Evolutionary conservation across 2,888 invertebrate species (phyloP).

Genomic region (Drosophila fulvimacula): DNA sequence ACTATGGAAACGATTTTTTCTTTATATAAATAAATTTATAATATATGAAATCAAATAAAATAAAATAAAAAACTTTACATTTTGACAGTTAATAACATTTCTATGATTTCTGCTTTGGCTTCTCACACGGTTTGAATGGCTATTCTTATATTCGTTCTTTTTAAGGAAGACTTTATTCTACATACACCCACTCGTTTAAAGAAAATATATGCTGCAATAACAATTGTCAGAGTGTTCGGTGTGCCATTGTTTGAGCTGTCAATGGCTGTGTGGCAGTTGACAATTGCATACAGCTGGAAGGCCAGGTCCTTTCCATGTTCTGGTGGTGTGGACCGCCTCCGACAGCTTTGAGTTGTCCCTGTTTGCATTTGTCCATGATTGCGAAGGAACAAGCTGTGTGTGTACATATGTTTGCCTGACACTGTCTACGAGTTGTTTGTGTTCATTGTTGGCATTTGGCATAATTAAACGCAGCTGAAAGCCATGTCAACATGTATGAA

Average conservation of each 20-base stretch:
- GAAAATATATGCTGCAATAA: conserved; percentile 66
- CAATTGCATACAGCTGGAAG: conserved; percentile 61
- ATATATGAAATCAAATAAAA: not conserved
- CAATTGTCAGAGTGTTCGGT: conserved; percentile 64
- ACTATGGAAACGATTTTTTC: not conserved
- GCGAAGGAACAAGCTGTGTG: conserved; percentile 42
- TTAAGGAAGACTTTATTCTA: not conserved
- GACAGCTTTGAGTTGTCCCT: conserved; percentile 18
- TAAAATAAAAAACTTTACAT: no score
- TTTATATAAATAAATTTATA: not conserved
- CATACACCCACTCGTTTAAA: conserved; percentile 37
- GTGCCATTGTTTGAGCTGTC: conserved; percentile 65
- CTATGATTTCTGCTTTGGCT: not conserved
- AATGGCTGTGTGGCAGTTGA: conserved; percentile 55
- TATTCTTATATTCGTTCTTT: not conserved
- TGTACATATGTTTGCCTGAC: conserved; percentile 36
- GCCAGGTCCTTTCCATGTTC: not conserved
- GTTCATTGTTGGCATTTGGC: conserved; percentile 73
- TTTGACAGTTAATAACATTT: not conserved
- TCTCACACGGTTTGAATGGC: not conserved
- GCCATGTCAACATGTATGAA: conserved; percentile 55
- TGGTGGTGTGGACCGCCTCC: not conserved
- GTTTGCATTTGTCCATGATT: conserved; percentile 52
- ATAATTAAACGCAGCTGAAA: conserved; percentile 72
- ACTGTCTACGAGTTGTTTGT: conserved; percentile 46